Evolutionary conservation across 2,113 vertebrate species (phyloP).

Genomic region (pig (Sus scrofa)): DNA sequence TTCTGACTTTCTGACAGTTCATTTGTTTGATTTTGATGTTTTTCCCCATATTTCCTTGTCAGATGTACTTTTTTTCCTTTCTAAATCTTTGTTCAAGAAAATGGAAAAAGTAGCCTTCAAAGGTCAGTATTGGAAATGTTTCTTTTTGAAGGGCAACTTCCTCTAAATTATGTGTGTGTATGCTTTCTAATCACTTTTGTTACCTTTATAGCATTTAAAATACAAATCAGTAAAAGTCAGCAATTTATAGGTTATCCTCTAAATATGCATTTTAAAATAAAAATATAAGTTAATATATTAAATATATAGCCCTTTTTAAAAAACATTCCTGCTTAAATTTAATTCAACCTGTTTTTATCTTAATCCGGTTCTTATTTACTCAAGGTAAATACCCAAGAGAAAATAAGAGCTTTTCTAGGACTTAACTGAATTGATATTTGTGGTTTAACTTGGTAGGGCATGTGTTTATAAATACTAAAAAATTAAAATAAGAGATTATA

Average conservation of each 20-base stretch:
- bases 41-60: not conserved
- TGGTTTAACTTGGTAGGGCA: not conserved
- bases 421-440: constrained; percentile 5
- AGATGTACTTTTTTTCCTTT: constrained; percentile 49
- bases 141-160: not conserved
- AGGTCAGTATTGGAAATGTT: constrained; percentile 21
- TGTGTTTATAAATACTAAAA: constrained; percentile 12
- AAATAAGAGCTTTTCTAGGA: constrained; percentile 41
- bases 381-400: not conserved
- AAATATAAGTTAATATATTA: constrained; percentile 25
- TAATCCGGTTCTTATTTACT: constrained; percentile 15
- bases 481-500: not conserved
- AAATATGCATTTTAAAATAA: constrained; percentile 52
- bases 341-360: constrained; percentile 23
- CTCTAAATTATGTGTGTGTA: not conserved
- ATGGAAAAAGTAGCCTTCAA: constrained; percentile 43
- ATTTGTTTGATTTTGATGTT: constrained; percentile 40
- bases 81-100: constrained; percentile 50
- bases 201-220: constrained; percentile 30
- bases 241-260: not conserved
- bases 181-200: constrained; percentile 34
- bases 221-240: constrained; percentile 12
- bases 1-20: constrained; percentile 28
- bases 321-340: not conserved
- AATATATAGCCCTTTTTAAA: not conserved